Evolutionary conservation across 2,113 vertebrate species (phyloP), one percentile per base, ranked within the genome.

Genomic region (Struthidea cinerea): DNA sequence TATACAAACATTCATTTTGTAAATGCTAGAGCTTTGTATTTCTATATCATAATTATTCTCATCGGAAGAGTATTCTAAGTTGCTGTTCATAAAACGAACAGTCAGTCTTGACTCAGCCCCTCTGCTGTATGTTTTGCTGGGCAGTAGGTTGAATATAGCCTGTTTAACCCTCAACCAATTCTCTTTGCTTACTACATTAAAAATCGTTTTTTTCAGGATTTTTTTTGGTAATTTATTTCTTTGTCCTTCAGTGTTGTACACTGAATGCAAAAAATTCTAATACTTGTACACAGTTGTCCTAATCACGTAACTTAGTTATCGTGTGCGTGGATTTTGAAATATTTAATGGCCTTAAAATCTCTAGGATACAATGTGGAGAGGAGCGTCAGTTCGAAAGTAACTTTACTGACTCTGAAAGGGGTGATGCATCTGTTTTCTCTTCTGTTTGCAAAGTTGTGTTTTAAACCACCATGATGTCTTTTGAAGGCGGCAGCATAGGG

Each of bases 321-420:
- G 0, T 41, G 33, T 26, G 5, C 8, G 8, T 0, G 3, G 7
- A 3, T 84, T 78, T 70, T 6, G 5, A 68, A 63, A 23, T 68
- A 37, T 39, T 55, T 86, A 64, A 39, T 30, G 7, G 9, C 6
- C 7, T 68, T 30, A 10, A 33, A 50, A 76, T 73, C 8, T 71
- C 23, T 30, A 37, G 12, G 6, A 9, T 63, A 32, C 7, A 56
- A n/a, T 16, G 5, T 42, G 21, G 8, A 56, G 30, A 56, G 6
- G 7, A 4, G 26, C 5, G 64, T 73, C 30, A 22, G 7, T 59
- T 63, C 39, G 26, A 10, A 53, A 88, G 8, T 33, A 67, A 37
- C 41, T 79, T 60, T 70, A 9, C 3, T 56, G 47, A 44, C 11
- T 70, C 19, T 74, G 60, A 71, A 85, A 59, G 5, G 8, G 13